Evolutionary conservation across 2,113 vertebrate species (phyloP).

Genomic region (Ornithorhynchus anatinus): DNA sequence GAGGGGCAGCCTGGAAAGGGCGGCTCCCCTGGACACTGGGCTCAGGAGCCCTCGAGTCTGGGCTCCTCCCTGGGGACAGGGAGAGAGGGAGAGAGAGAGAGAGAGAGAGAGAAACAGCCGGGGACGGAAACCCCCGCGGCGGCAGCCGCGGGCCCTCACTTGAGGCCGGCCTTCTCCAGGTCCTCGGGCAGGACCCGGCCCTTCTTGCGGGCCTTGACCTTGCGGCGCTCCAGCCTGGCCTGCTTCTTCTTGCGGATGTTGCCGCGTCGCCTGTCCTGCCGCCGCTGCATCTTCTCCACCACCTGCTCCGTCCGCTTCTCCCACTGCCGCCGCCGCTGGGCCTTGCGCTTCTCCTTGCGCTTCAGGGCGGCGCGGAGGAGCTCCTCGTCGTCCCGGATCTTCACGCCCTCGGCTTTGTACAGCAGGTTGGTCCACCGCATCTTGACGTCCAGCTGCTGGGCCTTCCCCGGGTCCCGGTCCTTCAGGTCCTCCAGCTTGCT

Average conservation of each 20-base stretch:
- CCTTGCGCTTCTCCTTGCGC: constrained; percentile 82
- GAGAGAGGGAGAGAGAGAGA: no score
- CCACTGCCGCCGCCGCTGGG: constrained; percentile 78
- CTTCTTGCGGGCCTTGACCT: constrained; percentile 81
- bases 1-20: no score
- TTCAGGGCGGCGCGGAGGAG: constrained; percentile 83
- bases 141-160: neutral
- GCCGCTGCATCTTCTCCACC: constrained; percentile 84
- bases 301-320: constrained; percentile 71
- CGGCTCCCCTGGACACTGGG: no score
- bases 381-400: constrained; percentile 84
- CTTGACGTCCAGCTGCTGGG: constrained; percentile 80
- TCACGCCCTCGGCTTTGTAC: constrained; percentile 90
- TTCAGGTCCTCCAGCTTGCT: constrained; percentile 81
- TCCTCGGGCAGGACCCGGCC: constrained; percentile 88
- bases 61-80: no score
- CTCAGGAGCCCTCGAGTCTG: no score
- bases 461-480: constrained; percentile 78
- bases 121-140: neutral
- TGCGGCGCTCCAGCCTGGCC: constrained; percentile 77
- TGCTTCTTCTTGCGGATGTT: constrained; percentile 83
- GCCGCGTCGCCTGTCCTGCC: constrained; percentile 85
- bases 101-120: no score
- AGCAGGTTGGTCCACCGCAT: constrained; percentile 90
- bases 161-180: constrained; percentile 77